These are phyloP conservation scores for Athene cunicularia DNA, from an alignment of 2,113 vertebrate genomes.

Conservation along the genomic window DNA sequence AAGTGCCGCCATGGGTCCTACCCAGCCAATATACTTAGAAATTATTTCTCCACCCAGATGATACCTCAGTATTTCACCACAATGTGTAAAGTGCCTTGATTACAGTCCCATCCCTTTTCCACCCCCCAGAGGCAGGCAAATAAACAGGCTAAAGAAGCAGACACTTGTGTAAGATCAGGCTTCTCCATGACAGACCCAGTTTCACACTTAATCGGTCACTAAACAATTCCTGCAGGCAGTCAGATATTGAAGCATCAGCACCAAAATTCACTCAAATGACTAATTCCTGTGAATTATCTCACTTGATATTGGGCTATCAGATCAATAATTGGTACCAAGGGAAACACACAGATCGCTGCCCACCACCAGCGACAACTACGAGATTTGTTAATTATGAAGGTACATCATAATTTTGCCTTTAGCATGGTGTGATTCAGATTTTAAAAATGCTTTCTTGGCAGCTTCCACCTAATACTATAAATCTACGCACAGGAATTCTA, in stretches of 20 bases:
- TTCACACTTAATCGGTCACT: background rate
- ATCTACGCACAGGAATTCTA: constrained; percentile 1
- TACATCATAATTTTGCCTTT: background rate
- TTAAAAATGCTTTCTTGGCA: background rate
- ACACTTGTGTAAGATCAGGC: background rate
- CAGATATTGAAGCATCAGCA: background rate
- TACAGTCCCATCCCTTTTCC: background rate
- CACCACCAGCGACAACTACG: background rate
- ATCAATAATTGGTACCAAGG: background rate
- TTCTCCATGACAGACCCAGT: background rate
- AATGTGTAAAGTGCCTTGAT: background rate
- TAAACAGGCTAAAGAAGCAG: background rate
- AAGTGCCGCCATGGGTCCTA: background rate
- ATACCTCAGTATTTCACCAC: background rate
- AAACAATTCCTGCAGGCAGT: background rate
- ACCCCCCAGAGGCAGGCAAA: background rate
- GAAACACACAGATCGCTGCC: background rate
- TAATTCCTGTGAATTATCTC: background rate
- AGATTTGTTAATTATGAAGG: background rate
- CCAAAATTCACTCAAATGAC: background rate
- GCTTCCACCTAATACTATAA: background rate
- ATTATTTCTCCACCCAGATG: background rate
- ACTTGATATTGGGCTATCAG: background rate
- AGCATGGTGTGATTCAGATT: background rate
- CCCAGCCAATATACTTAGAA: background rate